Evolutionary conservation across 2,888 invertebrate species (phyloP).

Genomic region (Mythimna pallens): DNA sequence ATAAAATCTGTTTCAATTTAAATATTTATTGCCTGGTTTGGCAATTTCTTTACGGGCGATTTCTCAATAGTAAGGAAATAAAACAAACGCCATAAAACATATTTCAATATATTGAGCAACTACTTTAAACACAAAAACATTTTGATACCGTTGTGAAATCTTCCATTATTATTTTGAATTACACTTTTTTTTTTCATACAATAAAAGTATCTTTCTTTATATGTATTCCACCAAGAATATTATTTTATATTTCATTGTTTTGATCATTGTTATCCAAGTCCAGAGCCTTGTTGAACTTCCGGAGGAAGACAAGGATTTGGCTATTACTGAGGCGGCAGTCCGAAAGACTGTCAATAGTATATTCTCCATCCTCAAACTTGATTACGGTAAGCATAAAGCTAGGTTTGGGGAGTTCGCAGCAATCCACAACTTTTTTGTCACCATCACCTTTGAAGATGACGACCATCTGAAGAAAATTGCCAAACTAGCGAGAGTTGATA

Average conservation of each 20-base stretch:
- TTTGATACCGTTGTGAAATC: constrained; percentile 27
- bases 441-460: constrained; percentile 73
- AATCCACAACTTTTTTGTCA: constrained; percentile 76
- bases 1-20: constrained; percentile 20
- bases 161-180: constrained; percentile 40
- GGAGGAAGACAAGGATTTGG: constrained; percentile 66
- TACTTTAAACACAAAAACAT: constrained; percentile 35
- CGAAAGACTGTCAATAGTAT: constrained; percentile 73
- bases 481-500: constrained; percentile 69
- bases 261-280: constrained; percentile 40
- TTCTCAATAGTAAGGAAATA: constrained; percentile 39
- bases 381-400: constrained; percentile 59
- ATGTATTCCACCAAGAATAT: constrained; percentile 58
- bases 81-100: constrained; percentile 55
- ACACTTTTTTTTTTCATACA: constrained; percentile 19
- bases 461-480: constrained; percentile 72
- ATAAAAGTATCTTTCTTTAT: constrained; percentile 25
- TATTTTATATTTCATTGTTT: constrained; percentile 55
- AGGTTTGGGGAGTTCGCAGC: constrained; percentile 71
- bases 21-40: constrained; percentile 26
- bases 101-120: constrained; percentile 58
- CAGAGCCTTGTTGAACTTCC: constrained; percentile 67
- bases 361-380: constrained; percentile 72
- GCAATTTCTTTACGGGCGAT: constrained; percentile 33
- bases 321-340: constrained; percentile 67